Percentiles rank a stretch among this genome's conserved stretches.
Evolutionary conservation across 2,888 invertebrate species (phyloP).

Genomic region (Parascotia fuliginaria): DNA sequence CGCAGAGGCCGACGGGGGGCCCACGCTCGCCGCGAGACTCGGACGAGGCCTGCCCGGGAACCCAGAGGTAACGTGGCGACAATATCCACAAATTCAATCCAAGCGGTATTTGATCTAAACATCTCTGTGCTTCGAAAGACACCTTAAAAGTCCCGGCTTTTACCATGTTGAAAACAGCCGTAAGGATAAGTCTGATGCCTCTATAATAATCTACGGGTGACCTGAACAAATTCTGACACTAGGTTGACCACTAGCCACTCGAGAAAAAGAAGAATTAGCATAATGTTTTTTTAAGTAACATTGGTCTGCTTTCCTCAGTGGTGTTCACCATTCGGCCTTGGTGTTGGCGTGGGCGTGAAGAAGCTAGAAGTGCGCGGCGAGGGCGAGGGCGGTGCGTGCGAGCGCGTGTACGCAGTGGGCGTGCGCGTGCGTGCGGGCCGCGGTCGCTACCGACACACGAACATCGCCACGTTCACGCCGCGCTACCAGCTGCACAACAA

Average conservation of each 20-base stretch:
- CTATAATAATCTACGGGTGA: too few relatives aligned
- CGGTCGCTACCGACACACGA: constrained; percentile 95
- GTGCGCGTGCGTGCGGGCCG: constrained; percentile 95
- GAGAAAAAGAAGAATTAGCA: too few relatives aligned
- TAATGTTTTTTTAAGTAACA: too few relatives aligned
- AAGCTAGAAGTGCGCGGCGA: constrained; percentile 76
- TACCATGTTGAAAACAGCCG: too few relatives aligned
- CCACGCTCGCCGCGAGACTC: constrained; percentile 91
- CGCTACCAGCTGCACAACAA: constrained; percentile 97
- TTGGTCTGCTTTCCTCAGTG: too few relatives aligned
- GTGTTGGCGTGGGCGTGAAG: constrained; percentile 91
- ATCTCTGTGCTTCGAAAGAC: too few relatives aligned
- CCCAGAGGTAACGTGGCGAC: constrained; percentile 58
- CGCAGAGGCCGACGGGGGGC: constrained; percentile 94
- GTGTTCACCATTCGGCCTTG: constrained; percentile 95
- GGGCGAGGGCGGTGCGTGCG: constrained; percentile 63
- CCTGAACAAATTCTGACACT: too few relatives aligned
- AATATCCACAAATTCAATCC: too few relatives aligned
- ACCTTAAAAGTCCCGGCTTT: too few relatives aligned
- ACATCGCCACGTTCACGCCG: constrained; percentile 96
- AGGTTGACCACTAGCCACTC: too few relatives aligned
- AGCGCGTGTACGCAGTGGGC: constrained; percentile 93
- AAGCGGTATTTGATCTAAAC: too few relatives aligned
- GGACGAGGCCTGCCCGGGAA: constrained; percentile 87
- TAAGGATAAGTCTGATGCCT: too few relatives aligned